A percentile compares a stretch with the other conserved stretches of the same genome.
phyloP scores from a whole-genome alignment of 2,797 vertebrate species.

The Brotula barbata region DNA sequence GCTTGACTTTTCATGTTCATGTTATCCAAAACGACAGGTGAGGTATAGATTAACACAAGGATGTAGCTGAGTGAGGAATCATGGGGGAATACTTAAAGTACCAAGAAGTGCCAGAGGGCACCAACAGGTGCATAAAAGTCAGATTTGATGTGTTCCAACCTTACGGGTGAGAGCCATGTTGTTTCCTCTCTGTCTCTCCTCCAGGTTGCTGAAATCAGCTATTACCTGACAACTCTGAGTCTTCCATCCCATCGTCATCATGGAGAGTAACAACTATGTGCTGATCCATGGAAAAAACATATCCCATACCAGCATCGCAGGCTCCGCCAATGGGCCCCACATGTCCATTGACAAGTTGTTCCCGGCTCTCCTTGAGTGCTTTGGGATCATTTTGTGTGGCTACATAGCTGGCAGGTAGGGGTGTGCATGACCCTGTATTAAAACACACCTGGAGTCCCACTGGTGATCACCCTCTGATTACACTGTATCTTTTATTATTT shows the following conservation, averaged over 20 bases:
- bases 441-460: too few relatives aligned
- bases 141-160: too few relatives aligned
- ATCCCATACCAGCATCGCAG: slow-evolving; percentile 49
- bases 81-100: too few relatives aligned
- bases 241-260: slow-evolving; percentile 32
- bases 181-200: not conserved
- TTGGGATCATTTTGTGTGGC: slow-evolving; percentile 95
- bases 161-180: too few relatives aligned
- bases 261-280: slow-evolving; percentile 69
- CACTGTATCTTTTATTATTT: too few relatives aligned
- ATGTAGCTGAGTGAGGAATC: too few relatives aligned
- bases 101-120: too few relatives aligned
- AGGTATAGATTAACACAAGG: too few relatives aligned
- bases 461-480: too few relatives aligned
- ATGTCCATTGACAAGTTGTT: slow-evolving; percentile 96
- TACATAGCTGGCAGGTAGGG: slow-evolving; percentile 87
- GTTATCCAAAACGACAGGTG: too few relatives aligned
- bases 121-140: too few relatives aligned
- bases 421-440: not conserved
- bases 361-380: slow-evolving; percentile 93
- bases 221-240: not conserved
- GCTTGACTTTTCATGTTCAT: too few relatives aligned
- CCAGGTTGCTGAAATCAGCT: slow-evolving; percentile 10
- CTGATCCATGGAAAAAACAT: slow-evolving; percentile 76
- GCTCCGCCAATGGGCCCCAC: slow-evolving; percentile 70